These are phyloP conservation scores for Chiroxiphia lanceolata DNA, from an alignment of 2,797 vertebrate species.

Conservation along the genomic window DNA sequence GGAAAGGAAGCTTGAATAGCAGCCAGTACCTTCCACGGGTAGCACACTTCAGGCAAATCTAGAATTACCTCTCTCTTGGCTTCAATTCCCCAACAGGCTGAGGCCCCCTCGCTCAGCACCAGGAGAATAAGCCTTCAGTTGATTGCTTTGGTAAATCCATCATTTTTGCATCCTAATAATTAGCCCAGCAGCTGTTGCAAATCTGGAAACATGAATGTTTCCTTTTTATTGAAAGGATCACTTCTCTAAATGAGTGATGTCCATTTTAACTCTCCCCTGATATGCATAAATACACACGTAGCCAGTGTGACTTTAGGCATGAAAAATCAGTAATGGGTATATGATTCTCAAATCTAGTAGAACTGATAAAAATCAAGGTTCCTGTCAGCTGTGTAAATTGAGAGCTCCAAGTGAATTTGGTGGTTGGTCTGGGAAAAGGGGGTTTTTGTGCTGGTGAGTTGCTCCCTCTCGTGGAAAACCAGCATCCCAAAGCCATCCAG, in stretches of 20 bases:
- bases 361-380: slow-evolving; percentile 75
- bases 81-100: slow-evolving; percentile 11
- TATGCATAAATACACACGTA: slow-evolving; percentile 26
- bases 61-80: slow-evolving; percentile 32
- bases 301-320: slow-evolving; percentile 40
- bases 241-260: slow-evolving; percentile 58
- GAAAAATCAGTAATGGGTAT: slow-evolving; percentile 69
- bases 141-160: slow-evolving; percentile 59
- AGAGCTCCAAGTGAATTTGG: slow-evolving; percentile 69
- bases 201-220: slow-evolving; percentile 57
- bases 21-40: slow-evolving; percentile 43
- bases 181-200: slow-evolving; percentile 65
- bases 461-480: slow-evolving; percentile 92
- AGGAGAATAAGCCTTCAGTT: slow-evolving; percentile 61
- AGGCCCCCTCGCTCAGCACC: slow-evolving; percentile 17
- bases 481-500: background rate
- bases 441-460: slow-evolving; percentile 81
- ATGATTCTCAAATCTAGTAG: slow-evolving; percentile 69
- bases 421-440: slow-evolving; percentile 36
- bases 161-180: slow-evolving; percentile 71
- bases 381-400: slow-evolving; percentile 71
- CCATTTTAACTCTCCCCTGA: slow-evolving; percentile 40
- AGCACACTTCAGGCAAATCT: slow-evolving; percentile 43
- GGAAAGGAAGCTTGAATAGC: slow-evolving; percentile 42
- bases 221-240: slow-evolving; percentile 55